Base-by-base conservation (phyloP, 2,888 invertebrate genomes). In the Papilio protenor region DNA sequence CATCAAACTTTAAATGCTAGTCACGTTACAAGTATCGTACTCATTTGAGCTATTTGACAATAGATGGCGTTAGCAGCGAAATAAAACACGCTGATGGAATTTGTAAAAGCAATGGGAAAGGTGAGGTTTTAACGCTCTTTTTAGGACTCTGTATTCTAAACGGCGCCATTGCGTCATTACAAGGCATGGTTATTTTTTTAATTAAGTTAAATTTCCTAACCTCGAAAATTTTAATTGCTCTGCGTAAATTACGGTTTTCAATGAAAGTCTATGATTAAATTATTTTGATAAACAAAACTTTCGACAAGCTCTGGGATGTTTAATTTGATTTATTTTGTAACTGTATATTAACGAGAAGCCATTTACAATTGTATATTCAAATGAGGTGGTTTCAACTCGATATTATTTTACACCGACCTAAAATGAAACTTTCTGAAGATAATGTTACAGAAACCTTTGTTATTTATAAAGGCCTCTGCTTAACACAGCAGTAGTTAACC, bases 271-370 rank as follows among this genome's bases (percentile, higher is more conserved):
- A n/a, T 66, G 66, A 40, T 40, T 40, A 0, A 66, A 40, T 66
- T 66, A n/a, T 66, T 66, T 66, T 5, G 18, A 40, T 40, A 66
- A 66, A 66, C 66, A 66, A 40, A 66, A 66, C 66, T 40, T 66
- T 40, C 6, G 0, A 33, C 40, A n/a, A 40, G n/a, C 66, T 66
- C 40, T 16, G 40, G 40, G 40, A 18, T 64, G 61, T 33, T 40
- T 66, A 66, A 66, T 66, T 66, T 66, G 66, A 66, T 66, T 66
- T 66, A 66, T 66, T 66, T 66, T 66, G 40, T 66, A n/a, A 40
- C 40, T 64, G 33, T 64, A 64, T 64, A 64, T 33, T 64, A 64
- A 64, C 18, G 12, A 33, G 40, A n/a, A n/a, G 66, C 33, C 66
- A 66, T 66, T 66, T 40, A 66, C 66, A 66, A 40, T 66, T 66